Conservation (phyloP, 2,113 vertebrate genomes). For the Peucedramus taeniatus region DNA sequence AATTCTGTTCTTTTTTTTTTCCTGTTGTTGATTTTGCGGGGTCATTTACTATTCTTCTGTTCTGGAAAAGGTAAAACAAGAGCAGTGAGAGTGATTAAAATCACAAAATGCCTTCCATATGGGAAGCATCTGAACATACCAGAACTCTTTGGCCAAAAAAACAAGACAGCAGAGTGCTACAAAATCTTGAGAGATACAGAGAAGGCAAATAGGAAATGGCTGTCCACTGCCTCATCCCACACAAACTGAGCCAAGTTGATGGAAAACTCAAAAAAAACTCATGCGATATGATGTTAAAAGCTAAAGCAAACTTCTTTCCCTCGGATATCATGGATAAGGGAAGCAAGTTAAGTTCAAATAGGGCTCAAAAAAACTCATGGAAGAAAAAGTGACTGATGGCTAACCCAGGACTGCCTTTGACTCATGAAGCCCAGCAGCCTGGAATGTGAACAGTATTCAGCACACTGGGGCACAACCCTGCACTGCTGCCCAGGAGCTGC, state of each 20-base stretch:
- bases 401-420: not conserved
- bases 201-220: not conserved
- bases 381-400: not conserved
- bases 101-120: not conserved
- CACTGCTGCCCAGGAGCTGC: not conserved
- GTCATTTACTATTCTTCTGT: not conserved
- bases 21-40: not conserved
- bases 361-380: not conserved
- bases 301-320: not conserved
- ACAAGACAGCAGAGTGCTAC: not conserved
- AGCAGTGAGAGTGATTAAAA: not conserved
- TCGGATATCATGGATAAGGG: fast-evolving
- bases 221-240: not conserved
- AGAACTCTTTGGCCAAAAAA: not conserved
- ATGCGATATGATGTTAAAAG: not conserved
- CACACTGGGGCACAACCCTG: fast-evolving
- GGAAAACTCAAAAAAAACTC: not conserved
- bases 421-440: not conserved
- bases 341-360: not conserved
- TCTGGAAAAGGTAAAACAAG: not conserved
- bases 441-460: not conserved
- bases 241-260: not conserved
- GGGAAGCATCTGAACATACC: not conserved
- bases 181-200: not conserved
- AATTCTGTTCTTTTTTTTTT: not conserved